These are phyloP conservation scores for Mormyrops attenuatus DNA, from an alignment of 2,797 vertebrate species.

Conservation along the genomic window DNA sequence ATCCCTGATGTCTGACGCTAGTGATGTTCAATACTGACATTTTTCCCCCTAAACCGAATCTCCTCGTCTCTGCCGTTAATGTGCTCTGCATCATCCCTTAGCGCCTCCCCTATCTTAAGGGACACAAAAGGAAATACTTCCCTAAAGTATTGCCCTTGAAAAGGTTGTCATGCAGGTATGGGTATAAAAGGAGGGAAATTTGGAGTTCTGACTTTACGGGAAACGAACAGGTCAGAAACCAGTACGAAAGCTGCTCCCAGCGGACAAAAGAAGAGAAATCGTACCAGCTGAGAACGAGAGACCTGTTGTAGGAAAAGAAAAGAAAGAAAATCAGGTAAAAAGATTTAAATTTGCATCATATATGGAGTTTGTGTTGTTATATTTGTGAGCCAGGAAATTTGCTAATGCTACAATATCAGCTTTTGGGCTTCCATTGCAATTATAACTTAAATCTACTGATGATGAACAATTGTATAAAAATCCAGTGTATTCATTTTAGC, in stretches of 20 bases:
- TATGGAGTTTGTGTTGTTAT: background rate
- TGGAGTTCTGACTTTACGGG: background rate
- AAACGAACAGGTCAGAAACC: background rate
- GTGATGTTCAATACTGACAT: background rate
- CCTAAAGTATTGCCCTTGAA: background rate
- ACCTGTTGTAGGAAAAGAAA: background rate
- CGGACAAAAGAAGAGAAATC: background rate
- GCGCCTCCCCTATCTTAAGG: slow-evolving; percentile 19
- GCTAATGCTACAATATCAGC: background rate
- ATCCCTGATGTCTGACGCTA: background rate
- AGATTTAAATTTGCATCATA: background rate
- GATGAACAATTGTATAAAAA: background rate
- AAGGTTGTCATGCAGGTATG: slow-evolving; percentile 12
- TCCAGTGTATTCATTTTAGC: background rate
- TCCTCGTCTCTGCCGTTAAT: background rate
- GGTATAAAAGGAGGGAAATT: slow-evolving; percentile 14
- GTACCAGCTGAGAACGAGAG: background rate
- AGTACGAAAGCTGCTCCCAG: background rate
- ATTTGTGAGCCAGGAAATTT: background rate
- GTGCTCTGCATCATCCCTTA: background rate
- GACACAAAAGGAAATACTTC: slow-evolving; percentile 15
- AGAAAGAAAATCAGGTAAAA: background rate
- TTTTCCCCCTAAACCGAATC: background rate
- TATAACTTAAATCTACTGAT: background rate
- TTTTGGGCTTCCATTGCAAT: background rate